A percentile compares a stretch with the other conserved stretches of the same genome.
These are phyloP conservation scores for Kradibia gibbosae DNA, from an alignment of 1,140 invertebrate species.

Conservation along the genomic window DNA sequence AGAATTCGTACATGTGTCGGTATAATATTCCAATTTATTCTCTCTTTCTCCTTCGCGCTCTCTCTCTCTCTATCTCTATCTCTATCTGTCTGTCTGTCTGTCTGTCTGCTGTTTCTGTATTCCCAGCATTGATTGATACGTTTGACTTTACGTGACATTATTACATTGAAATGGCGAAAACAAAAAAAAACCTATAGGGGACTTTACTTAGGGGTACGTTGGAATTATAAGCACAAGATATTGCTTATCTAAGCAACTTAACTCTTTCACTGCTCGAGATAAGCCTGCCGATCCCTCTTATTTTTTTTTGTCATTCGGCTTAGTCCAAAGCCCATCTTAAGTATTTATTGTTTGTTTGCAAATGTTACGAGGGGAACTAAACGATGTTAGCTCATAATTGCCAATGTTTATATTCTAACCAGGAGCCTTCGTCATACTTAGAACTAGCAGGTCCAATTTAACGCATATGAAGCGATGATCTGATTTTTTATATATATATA, in stretches of 20 bases:
- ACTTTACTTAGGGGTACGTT: background rate
- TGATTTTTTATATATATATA: background rate
- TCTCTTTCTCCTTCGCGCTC: slow-evolving; percentile 27
- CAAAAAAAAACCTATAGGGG: background rate
- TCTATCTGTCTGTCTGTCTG: background rate
- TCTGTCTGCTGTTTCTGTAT: background rate
- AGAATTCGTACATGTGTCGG: slow-evolving; percentile 52
- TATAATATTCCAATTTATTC: slow-evolving; percentile 52
- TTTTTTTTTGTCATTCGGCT: too few relatives aligned
- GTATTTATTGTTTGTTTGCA: too few relatives aligned
- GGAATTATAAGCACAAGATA: background rate
- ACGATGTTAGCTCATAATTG: too few relatives aligned
- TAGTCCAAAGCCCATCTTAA: background rate
- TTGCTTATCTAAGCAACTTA: background rate
- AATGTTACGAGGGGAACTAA: too few relatives aligned
- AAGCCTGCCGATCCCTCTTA: too few relatives aligned
- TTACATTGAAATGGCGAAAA: background rate
- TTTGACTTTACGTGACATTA: background rate
- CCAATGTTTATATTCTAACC: too few relatives aligned
- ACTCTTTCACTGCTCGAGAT: background rate
- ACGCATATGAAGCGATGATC: background rate
- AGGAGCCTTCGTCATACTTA: background rate
- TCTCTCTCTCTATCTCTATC: background rate
- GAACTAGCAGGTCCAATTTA: background rate
- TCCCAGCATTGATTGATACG: background rate